A percentile compares a stretch with the other conserved stretches of the same genome.
Evolutionary conservation across 1,140 invertebrate species (phyloP).

Genomic region (Thaumetopoea pityocampa): DNA sequence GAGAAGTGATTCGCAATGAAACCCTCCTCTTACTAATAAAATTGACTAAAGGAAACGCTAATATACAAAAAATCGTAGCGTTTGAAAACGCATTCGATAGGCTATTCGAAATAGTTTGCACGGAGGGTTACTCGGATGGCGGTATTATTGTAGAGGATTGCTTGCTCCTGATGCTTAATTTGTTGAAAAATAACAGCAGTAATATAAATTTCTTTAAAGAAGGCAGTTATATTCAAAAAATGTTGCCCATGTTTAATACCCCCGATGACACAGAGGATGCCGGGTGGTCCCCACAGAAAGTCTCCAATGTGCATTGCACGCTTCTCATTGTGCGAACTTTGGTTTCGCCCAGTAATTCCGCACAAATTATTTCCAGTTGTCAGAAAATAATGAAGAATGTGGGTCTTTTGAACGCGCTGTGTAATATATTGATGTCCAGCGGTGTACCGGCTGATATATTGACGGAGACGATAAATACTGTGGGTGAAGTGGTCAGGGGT

Average conservation of each 20-base stretch:
- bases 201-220: constrained; percentile 99
- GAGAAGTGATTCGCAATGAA: constrained; percentile 98
- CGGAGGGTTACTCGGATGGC: constrained; percentile 96
- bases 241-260: constrained; percentile 91
- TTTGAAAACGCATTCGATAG: constrained; percentile 99
- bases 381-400: constrained; percentile 92
- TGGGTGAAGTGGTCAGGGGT: constrained; percentile 96
- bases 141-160: constrained; percentile 99
- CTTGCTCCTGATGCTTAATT: constrained; percentile 94
- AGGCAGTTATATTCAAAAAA: constrained; percentile 93
- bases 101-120: constrained; percentile 93
- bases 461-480: constrained; percentile 96
- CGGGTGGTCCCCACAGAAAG: constrained; percentile 96
- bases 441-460: constrained; percentile 98
- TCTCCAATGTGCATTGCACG: constrained; percentile 95
- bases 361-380: constrained; percentile 83
- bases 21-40: constrained; percentile 94
- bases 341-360: constrained; percentile 92
- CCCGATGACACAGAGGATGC: constrained; percentile 83
- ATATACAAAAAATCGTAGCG: constrained; percentile 99
- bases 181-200: constrained; percentile 96
- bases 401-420: constrained; percentile 88
- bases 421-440: constrained; percentile 94
- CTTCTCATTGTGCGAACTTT: constrained; percentile 92
- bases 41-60: constrained; percentile 96